Evolutionary conservation across 2,888 invertebrate species (phyloP).

Genomic region (Eurois occulta): DNA sequence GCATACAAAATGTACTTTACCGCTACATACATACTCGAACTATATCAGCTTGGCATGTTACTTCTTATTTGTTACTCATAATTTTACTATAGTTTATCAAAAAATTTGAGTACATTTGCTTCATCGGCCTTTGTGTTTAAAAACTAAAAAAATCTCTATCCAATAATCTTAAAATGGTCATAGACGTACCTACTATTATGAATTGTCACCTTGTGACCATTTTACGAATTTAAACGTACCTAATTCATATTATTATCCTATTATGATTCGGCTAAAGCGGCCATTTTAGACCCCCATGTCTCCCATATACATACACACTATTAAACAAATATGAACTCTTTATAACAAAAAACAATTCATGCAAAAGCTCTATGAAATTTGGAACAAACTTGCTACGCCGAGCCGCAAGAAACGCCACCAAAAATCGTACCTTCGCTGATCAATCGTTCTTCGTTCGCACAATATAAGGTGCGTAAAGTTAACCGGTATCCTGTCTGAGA

Average conservation of each 20-base stretch:
- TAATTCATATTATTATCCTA: too few relatives aligned
- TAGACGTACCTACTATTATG: too few relatives aligned
- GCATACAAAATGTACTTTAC: not conserved
- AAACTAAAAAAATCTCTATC: not conserved
- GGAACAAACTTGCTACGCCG: not conserved
- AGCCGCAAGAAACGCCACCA: not conserved
- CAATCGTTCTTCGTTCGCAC: not conserved
- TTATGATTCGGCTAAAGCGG: too few relatives aligned
- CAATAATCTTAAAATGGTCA: too few relatives aligned
- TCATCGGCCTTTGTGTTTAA: not conserved
- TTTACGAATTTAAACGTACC: too few relatives aligned
- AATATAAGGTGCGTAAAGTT: constrained; percentile 7
- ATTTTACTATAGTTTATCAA: not conserved
- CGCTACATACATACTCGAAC: not conserved
- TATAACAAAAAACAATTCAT: not conserved
- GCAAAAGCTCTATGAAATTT: not conserved
- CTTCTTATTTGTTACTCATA: not conserved
- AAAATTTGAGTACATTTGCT: not conserved
- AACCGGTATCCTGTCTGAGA: constrained; percentile 38
- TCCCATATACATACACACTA: not conserved
- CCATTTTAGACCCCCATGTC: too few relatives aligned
- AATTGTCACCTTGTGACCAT: too few relatives aligned
- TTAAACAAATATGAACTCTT: not conserved
- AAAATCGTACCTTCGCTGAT: not conserved
- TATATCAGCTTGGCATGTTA: not conserved